Conservation (phyloP, 2,888 invertebrate genomes). For the Drosophila bunnanda region DNA sequence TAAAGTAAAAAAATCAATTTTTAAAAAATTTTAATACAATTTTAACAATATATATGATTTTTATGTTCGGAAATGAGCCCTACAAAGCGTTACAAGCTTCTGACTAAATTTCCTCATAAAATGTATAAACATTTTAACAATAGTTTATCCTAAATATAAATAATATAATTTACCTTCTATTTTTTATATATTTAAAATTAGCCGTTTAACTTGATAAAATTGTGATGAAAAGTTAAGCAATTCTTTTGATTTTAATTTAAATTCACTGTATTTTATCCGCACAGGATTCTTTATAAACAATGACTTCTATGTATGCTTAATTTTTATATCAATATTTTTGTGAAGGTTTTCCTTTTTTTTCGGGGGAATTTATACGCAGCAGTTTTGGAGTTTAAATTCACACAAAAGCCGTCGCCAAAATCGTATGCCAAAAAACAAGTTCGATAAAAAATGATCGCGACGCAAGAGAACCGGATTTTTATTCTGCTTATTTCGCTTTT, state of each 20-base stretch:
- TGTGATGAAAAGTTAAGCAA: not conserved
- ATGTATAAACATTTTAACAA: too few relatives aligned
- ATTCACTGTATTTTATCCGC: conserved; percentile 5
- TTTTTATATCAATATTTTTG: not conserved
- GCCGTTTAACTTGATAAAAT: too few relatives aligned
- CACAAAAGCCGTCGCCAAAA: conserved; percentile 71
- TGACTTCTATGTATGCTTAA: not conserved
- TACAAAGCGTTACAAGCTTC: too few relatives aligned
- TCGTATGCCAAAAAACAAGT: conserved; percentile 19
- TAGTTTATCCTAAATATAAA: not conserved
- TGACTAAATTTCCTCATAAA: too few relatives aligned
- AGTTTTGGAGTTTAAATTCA: not conserved
- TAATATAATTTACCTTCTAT: not conserved
- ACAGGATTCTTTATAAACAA: not conserved
- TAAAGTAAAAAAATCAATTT: too few relatives aligned
- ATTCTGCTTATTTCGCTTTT: not conserved
- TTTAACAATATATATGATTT: too few relatives aligned
- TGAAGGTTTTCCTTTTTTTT: not conserved
- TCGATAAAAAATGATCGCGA: conserved; percentile 19
- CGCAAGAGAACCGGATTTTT: conserved; percentile 17
- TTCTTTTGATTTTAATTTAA: not conserved
- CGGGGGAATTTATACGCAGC: not conserved
- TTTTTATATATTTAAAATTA: not conserved
- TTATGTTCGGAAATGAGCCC: too few relatives aligned
- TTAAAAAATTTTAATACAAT: too few relatives aligned